phyloP scores from a whole-genome alignment of 2,888 invertebrate species.

The Plusia festucae region DNA sequence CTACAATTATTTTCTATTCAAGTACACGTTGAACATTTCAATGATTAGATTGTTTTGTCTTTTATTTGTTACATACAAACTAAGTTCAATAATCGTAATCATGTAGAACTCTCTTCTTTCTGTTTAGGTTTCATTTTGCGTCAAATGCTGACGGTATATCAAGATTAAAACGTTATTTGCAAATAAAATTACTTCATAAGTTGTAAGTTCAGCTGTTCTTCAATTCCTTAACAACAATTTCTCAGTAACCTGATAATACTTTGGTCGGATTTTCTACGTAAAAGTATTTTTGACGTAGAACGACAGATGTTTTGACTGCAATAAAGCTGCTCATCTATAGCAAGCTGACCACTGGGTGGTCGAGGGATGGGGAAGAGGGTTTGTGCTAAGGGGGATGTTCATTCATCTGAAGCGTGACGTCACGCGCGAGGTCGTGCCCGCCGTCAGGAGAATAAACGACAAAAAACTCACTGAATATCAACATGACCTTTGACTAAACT shows the following conservation, averaged over 20 bases:
- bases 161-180: neutral
- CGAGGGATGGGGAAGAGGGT: constrained; percentile 45
- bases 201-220: constrained; percentile 8
- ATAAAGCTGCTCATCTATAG: constrained; percentile 73
- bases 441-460: constrained; percentile 66
- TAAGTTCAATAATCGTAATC: neutral
- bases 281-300: constrained; percentile 52
- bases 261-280: constrained; percentile 37
- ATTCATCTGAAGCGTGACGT: constrained; percentile 86
- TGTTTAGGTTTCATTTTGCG: no score
- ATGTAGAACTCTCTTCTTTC: no score
- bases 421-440: constrained; percentile 81
- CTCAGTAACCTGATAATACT: constrained; percentile 50
- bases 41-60: constrained; percentile 27
- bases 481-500: constrained; percentile 61
- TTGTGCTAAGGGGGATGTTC: constrained; percentile 73
- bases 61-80: constrained; percentile 6
- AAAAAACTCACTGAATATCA: constrained; percentile 69
- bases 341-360: constrained; percentile 73
- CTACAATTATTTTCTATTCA: constrained; percentile 50
- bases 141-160: neutral
- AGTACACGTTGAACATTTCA: constrained; percentile 36
- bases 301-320: constrained; percentile 75
- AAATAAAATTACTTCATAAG: neutral
- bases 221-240: constrained; percentile 30